Percentiles rank a stretch among this genome's conserved stretches.
Evolutionary conservation across 1,140 invertebrate genomes (phyloP).

Genomic region (silkworm (Bombyx mori)): ASM3026992v2 NC_085130.1:2450501-2451000

Average conservation of each 20-base stretch:
- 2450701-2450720: conserved; percentile 56
- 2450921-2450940: not conserved
- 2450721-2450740: conserved; percentile 65
- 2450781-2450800: conserved; percentile 93
- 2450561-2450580: not conserved
- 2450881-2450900: conserved; percentile 85
- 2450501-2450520: not conserved
- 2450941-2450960: not conserved
- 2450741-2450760: conserved; percentile 94
- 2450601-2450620: not conserved
- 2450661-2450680: not conserved
- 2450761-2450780: conserved; percentile 95
- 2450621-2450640: not conserved
- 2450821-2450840: conserved; percentile 94
- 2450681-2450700: not conserved
- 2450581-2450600: not conserved
- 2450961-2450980: too few species aligned
- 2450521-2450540: not conserved
- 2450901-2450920: not conserved
- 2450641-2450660: not conserved
- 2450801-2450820: conserved; percentile 93
- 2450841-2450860: conserved; percentile 92
- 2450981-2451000: too few species aligned
- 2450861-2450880: conserved; percentile 97
- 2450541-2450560: not conserved